Evolutionary conservation across 1,140 invertebrate genomes (phyloP), one percentile per base, ranked within the genome.

Genomic region (Arion vulgaris): DNA sequence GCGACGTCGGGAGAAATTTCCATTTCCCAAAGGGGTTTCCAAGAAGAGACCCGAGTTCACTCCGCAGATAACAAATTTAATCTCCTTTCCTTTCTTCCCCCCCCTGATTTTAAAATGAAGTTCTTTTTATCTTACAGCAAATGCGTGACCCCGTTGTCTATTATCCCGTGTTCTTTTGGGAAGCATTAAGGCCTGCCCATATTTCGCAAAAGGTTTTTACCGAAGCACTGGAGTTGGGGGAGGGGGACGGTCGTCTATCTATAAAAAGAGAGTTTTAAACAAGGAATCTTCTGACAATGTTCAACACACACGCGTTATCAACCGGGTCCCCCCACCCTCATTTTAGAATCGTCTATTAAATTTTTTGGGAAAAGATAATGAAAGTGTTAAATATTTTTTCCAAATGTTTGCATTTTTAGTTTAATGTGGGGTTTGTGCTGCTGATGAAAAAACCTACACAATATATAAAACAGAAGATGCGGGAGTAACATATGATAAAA

Each of bases 1-100:
- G 75, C 49, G 51, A 7, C 49, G 75, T 77, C 75, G 11, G 75
- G 49, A 32, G 75, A 77, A 77, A 77, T 77, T 32, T 77, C 49
- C 45, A 62, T 32, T 45, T 26, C n/a, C 39, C 9, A 28, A 74
- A 49, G 17, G 9, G 15, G 1, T 36, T 17, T 23, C 19, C 7
- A 45, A 49, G 41, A 49, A 39, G 15, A 2, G 38, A n/a, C 72
- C 5, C 28, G 23, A 38, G 72, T 41, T 41, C 9, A 41, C 17
- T 45, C 41, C 41, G 19, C 13, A 28, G 41, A 74, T 45, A 17
- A 74, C 4, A 49, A 74, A 39, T 45, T 45, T 45, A 39, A n/a
- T n/a, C n/a, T n/a, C n/a, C n/a, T 74, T 74, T 74, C 41, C 41
- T 74, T 39, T 45, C 72, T 13, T 2, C 26, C 26, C 5, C 26